Conservation (phyloP, 2,888 invertebrate species). For the Tetropium fuscum region DNA sequence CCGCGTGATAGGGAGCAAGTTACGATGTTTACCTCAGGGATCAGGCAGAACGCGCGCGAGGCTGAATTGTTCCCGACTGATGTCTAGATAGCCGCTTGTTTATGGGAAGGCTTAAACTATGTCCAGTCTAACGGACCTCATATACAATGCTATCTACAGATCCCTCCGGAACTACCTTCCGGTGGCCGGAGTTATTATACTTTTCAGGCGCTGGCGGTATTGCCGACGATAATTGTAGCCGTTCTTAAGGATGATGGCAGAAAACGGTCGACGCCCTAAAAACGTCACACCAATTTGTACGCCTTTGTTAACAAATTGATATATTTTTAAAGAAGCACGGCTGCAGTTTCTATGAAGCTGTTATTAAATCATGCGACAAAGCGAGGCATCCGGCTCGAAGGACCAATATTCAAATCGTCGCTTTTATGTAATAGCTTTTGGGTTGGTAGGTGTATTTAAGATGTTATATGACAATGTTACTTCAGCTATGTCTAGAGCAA, state of each 20-base stretch:
- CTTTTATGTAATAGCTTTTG: too few relatives aligned
- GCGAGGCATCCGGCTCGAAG: too few relatives aligned
- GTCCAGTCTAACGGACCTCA: slow-evolving; percentile 67
- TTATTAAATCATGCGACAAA: too few relatives aligned
- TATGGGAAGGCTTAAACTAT: slow-evolving; percentile 67
- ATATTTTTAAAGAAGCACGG: too few relatives aligned
- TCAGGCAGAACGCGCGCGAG: slow-evolving; percentile 53
- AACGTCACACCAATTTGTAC: too few relatives aligned
- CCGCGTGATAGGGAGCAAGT: slow-evolving; percentile 60
- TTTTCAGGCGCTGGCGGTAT: slow-evolving; percentile 9
- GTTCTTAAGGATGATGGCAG: slow-evolving; percentile 8
- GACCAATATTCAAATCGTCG: too few relatives aligned
- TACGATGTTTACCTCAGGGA: slow-evolving; percentile 67
- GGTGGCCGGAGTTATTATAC: slow-evolving; percentile 20
- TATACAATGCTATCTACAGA: slow-evolving; percentile 67
- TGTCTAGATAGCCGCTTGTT: slow-evolving; percentile 66
- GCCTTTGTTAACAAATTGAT: too few relatives aligned
- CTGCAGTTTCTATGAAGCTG: too few relatives aligned
- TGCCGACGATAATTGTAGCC: slow-evolving; percentile 1
- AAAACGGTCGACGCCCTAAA: too few relatives aligned
- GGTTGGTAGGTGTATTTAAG: too few relatives aligned
- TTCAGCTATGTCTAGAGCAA: too few relatives aligned
- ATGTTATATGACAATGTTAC: too few relatives aligned
- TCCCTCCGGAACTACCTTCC: slow-evolving; percentile 61
- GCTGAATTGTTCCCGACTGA: slow-evolving; percentile 65